Percentiles rank a stretch among this genome's conserved stretches.
These are phyloP conservation scores for Myrmecophaga tridactyla DNA, from an alignment of 2,113 vertebrate species.

Conservation along the genomic window DNA sequence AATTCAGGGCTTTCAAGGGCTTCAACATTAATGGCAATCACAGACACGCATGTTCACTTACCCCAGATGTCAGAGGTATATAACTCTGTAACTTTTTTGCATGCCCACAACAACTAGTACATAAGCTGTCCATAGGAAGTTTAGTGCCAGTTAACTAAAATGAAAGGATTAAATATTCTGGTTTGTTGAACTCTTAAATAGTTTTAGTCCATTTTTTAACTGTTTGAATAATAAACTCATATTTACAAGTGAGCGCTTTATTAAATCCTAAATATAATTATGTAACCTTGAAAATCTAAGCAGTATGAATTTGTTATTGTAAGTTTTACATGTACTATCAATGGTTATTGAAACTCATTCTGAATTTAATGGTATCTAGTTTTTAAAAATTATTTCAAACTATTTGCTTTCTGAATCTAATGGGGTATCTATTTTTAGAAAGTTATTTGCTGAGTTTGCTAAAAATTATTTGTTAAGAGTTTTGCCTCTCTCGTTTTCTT, in stretches of 20 bases:
- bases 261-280: neutral
- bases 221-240: neutral
- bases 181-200: conserved; percentile 16
- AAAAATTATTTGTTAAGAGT: conserved; percentile 49
- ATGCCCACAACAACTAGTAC: neutral
- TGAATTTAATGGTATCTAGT: neutral
- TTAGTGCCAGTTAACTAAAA: neutral
- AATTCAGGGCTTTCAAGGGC: conserved; percentile 21
- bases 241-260: neutral
- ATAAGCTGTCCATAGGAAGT: neutral
- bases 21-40: conserved; percentile 5
- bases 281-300: conserved; percentile 9
- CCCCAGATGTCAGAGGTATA: neutral
- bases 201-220: conserved; percentile 12
- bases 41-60: neutral
- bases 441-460: conserved; percentile 35
- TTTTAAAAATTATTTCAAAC: conserved; percentile 3
- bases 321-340: neutral
- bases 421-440: neutral
- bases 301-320: neutral
- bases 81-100: neutral
- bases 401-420: conserved; percentile 20
- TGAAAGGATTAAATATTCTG: neutral
- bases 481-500: conserved; percentile 22
- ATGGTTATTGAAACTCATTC: neutral